These are phyloP conservation scores for Frankliniella intonsa DNA, from an alignment of 2,888 invertebrate species.

Conservation along the genomic window DNA sequence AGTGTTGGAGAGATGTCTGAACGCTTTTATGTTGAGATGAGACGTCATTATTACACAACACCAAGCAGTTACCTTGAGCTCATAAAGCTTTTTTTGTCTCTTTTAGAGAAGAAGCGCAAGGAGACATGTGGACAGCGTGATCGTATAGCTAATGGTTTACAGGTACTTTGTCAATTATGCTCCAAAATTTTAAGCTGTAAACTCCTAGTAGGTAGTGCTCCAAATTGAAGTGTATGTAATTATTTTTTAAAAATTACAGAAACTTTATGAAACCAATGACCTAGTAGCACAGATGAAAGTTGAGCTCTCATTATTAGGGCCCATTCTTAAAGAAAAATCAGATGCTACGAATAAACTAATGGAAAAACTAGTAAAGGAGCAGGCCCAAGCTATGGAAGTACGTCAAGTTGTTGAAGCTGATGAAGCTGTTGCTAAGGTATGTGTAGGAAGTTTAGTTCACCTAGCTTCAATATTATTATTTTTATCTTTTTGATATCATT, in stretches of 20 bases:
- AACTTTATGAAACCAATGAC: conserved; percentile 74
- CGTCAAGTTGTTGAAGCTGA: conserved; percentile 73
- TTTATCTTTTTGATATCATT: conserved; percentile 5
- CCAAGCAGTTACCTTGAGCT: conserved; percentile 87
- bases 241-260: conserved; percentile 48
- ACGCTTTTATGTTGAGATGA: conserved; percentile 73
- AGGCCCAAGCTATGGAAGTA: conserved; percentile 75
- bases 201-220: no score
- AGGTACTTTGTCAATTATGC: conserved; percentile 43
- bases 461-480: not conserved
- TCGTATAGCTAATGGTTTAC: conserved; percentile 70
- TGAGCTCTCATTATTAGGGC: conserved; percentile 74
- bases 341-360: conserved; percentile 71
- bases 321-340: conserved; percentile 71
- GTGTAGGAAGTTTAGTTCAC: not conserved
- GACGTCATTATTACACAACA: conserved; percentile 82
- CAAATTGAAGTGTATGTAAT: not conserved
- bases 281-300: conserved; percentile 81
- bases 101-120: conserved; percentile 65
- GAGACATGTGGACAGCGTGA: conserved; percentile 62
- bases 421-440: conserved; percentile 74
- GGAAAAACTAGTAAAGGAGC: conserved; percentile 70
- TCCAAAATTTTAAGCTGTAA: conserved; percentile 44
- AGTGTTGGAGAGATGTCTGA: conserved; percentile 76
- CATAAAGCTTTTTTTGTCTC: conserved; percentile 68